phyloP scores from a whole-genome alignment of 2,888 invertebrate species.

The Trachelus stipa region DNA sequence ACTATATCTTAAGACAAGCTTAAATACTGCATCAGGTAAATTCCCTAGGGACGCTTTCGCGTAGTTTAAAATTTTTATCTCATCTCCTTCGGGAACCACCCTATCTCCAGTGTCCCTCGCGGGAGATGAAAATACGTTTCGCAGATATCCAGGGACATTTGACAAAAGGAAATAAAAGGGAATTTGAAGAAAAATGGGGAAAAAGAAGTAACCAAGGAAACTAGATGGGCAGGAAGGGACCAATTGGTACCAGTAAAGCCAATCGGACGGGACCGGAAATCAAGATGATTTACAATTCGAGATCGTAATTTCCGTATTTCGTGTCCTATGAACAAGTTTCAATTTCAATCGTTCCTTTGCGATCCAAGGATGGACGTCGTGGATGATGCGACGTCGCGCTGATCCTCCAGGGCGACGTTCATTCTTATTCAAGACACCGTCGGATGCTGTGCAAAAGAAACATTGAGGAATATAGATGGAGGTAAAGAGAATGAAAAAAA shows the following conservation, averaged over 20 bases:
- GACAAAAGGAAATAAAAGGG: not conserved
- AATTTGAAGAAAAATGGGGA: not conserved
- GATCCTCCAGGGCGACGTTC: not conserved
- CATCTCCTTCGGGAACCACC: not conserved
- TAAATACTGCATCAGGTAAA: not conserved
- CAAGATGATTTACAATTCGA: not conserved
- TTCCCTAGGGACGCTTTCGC: not conserved
- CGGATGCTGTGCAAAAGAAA: slow-evolving; percentile 1
- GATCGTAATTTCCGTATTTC: not conserved
- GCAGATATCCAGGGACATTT: not conserved
- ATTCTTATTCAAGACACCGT: not conserved
- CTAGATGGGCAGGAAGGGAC: not conserved
- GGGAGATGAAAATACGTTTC: not conserved
- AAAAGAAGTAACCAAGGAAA: not conserved
- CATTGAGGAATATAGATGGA: slow-evolving; percentile 5
- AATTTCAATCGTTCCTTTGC: not conserved
- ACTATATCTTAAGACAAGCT: not conserved
- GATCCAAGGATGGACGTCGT: not conserved
- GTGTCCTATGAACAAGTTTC: not conserved
- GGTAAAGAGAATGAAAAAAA: slow-evolving; percentile 7
- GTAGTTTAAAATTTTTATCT: not conserved
- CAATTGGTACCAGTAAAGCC: not conserved
- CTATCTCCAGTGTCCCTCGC: not conserved
- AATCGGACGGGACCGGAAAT: not conserved
- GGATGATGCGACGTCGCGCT: not conserved